Conservation (phyloP, 2,113 vertebrate species). For the Nycticebus coucang region DNA sequence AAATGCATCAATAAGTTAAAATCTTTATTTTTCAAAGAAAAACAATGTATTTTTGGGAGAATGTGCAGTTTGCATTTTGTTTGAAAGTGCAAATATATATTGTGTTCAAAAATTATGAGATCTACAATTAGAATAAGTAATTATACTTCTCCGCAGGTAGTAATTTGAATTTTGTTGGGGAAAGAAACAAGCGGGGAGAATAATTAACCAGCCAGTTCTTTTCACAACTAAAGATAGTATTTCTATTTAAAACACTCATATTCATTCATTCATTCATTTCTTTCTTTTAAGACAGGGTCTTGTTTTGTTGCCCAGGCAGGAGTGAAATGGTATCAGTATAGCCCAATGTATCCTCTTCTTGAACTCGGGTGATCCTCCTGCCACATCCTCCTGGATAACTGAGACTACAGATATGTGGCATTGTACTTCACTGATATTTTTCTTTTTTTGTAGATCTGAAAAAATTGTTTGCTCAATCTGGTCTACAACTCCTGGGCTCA, state of each 20-base stretch:
- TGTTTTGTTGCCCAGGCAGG: too few species aligned
- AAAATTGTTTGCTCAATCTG: too few species aligned
- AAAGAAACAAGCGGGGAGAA: not conserved
- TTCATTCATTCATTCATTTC: conserved; percentile 25
- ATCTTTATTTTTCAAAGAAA: conserved; percentile 43
- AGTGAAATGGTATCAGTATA: too few species aligned
- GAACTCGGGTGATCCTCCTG: too few species aligned
- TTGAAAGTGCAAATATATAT: not conserved
- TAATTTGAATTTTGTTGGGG: not conserved
- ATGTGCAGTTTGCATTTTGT: not conserved
- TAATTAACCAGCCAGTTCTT: not conserved
- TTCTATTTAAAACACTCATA: not conserved
- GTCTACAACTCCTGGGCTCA: too few species aligned
- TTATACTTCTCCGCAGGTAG: not conserved
- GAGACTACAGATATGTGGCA: too few species aligned
- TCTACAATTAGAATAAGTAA: not conserved
- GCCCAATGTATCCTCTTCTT: too few species aligned
- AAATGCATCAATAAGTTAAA: conserved; percentile 40
- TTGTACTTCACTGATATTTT: too few species aligned
- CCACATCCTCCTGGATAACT: too few species aligned
- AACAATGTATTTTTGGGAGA: conserved; percentile 27
- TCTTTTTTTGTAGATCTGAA: too few species aligned
- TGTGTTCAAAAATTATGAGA: not conserved
- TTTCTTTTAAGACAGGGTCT: not conserved
- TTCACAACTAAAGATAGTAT: not conserved